Evolutionary conservation across 2,888 invertebrate species (phyloP).

Genomic region (Argyresthia albistria): DNA sequence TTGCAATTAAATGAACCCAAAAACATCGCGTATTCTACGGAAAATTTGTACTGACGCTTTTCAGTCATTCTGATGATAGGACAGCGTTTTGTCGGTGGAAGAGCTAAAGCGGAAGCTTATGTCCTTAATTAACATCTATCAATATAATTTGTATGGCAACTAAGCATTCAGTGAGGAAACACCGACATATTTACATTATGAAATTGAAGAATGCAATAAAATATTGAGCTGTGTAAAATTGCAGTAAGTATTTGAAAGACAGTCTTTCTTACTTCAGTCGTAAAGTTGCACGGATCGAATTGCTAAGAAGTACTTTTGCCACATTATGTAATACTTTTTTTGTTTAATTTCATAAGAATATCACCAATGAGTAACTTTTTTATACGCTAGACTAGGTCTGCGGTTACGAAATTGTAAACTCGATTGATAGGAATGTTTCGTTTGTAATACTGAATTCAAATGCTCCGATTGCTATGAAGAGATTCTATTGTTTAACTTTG

Average conservation of each 20-base stretch:
- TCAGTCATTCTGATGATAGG: background rate
- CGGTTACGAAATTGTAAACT: slow-evolving; percentile 35
- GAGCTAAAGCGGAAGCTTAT: slow-evolving; percentile 5
- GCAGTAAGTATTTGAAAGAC: slow-evolving; percentile 37
- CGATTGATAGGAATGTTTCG: slow-evolving; percentile 64
- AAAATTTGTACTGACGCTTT: slow-evolving; percentile 3
- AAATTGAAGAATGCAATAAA: slow-evolving; percentile 8
- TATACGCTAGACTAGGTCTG: slow-evolving; percentile 34
- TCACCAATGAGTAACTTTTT: slow-evolving; percentile 59
- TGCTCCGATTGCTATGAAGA: slow-evolving; percentile 5
- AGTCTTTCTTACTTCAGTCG: slow-evolving; percentile 52
- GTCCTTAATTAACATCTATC: slow-evolving; percentile 55
- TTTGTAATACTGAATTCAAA: slow-evolving; percentile 48
- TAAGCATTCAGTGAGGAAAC: slow-evolving; percentile 55
- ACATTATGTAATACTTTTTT: slow-evolving; percentile 52
- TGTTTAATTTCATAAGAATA: slow-evolving; percentile 43
- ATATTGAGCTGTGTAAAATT: background rate
- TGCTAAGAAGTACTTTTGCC: slow-evolving; percentile 41
- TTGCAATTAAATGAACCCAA: background rate
- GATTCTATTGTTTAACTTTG: background rate
- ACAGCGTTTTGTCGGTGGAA: background rate
- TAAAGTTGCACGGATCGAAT: slow-evolving; percentile 39
- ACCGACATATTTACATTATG: slow-evolving; percentile 60
- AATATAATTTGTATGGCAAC: slow-evolving; percentile 67
- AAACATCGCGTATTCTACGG: background rate